Conservation (phyloP, 2,113 vertebrate species). For the Rhegmatorhina hoffmannsi region DNA sequence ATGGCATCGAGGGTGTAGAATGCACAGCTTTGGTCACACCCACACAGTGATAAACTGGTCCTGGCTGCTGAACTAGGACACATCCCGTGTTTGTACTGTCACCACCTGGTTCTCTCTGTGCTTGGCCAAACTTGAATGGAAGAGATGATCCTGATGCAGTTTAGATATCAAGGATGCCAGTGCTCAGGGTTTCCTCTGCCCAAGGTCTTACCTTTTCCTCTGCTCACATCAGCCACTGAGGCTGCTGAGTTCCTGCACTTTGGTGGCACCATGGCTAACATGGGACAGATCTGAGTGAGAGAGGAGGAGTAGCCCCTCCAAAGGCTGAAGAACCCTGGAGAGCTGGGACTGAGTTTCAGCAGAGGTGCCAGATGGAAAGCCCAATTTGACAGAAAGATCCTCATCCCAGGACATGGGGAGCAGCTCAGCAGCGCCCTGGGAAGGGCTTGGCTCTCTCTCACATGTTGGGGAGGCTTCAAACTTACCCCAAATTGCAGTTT, state of each 20-base stretch:
- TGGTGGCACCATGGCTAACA: not conserved
- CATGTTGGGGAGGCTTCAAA: not conserved
- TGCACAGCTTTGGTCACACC: no score
- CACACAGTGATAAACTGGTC: no score
- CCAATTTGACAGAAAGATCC: not conserved
- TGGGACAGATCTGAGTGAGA: not conserved
- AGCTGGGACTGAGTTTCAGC: not conserved
- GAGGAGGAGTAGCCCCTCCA: not conserved
- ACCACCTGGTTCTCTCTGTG: not conserved
- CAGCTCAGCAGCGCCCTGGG: not conserved
- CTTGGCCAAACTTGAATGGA: not conserved
- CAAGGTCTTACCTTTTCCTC: not conserved
- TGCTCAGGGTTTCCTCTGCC: not conserved
- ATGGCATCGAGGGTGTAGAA: no score
- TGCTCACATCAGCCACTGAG: not conserved
- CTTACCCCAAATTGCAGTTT: not conserved
- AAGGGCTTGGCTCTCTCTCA: not conserved
- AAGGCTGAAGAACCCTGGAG: no score
- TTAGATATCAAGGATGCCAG: not conserved
- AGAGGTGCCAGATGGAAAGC: not conserved
- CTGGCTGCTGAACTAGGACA: no score
- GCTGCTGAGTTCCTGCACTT: not conserved
- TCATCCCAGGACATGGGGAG: not conserved
- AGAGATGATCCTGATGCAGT: not conserved
- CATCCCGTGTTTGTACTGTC: not conserved